A percentile compares a stretch with the other conserved stretches of the same genome.
These are phyloP conservation scores for Andrena bicolor DNA, from an alignment of 2,888 invertebrate genomes.

Conservation along the genomic window DNA sequence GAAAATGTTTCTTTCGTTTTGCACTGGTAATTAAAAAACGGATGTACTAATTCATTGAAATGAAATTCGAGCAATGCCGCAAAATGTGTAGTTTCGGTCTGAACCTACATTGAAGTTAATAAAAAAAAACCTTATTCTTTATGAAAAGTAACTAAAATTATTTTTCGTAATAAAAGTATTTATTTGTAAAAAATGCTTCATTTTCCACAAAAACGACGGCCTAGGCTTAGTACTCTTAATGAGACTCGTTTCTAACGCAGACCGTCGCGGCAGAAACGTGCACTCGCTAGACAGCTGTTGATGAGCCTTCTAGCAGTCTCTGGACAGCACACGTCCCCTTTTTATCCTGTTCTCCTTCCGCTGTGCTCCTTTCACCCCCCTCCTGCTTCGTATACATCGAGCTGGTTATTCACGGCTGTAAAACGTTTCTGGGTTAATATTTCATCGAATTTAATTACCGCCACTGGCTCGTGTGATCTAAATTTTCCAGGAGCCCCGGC, in stretches of 20 bases:
- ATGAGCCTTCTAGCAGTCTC: not conserved
- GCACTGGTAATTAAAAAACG: too few relatives aligned
- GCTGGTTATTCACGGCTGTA: slow-evolving; percentile 5
- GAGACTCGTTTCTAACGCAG: not conserved
- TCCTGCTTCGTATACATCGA: not conserved
- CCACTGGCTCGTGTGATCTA: not conserved
- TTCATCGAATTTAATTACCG: not conserved
- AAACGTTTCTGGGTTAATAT: not conserved
- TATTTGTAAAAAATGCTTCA: too few relatives aligned
- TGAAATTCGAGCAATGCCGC: too few relatives aligned
- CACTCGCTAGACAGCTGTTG: not conserved
- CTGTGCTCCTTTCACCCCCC: slow-evolving; percentile 7
- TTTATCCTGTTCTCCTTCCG: slow-evolving; percentile 16
- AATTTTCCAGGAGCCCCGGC: not conserved
- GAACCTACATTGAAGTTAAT: too few relatives aligned
- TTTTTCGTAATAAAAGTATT: too few relatives aligned
- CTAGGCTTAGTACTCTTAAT: too few relatives aligned
- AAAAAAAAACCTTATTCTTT: too few relatives aligned
- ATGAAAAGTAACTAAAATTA: too few relatives aligned
- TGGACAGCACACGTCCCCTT: slow-evolving; percentile 1
- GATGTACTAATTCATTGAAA: not conserved
- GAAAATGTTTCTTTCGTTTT: too few relatives aligned
- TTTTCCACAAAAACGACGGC: too few relatives aligned
- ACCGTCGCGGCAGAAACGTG: not conserved
- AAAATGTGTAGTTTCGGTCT: too few relatives aligned